Evolutionary conservation across 2,113 vertebrate genomes (phyloP).

Genomic region (Protobothrops flavoviridis): DNA sequence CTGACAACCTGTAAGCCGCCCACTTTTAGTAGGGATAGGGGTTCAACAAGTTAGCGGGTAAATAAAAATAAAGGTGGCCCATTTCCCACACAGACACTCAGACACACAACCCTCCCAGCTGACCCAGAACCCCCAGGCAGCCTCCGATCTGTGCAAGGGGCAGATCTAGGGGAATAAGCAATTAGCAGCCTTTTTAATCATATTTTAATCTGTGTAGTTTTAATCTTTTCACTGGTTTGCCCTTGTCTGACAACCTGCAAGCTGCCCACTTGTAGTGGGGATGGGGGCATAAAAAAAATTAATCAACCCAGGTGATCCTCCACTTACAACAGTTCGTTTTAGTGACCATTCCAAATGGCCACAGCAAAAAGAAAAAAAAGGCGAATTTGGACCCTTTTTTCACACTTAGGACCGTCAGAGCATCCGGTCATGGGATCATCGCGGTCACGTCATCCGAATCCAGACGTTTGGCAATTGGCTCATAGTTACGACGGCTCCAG

Average conservation of each 20-base stretch:
- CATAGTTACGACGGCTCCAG: not conserved
- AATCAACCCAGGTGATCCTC: too few relatives aligned
- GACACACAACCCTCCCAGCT: not conserved
- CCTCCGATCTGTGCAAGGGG: not conserved
- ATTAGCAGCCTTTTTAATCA: not conserved
- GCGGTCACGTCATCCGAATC: not conserved
- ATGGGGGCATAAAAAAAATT: too few relatives aligned
- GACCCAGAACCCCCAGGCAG: not conserved
- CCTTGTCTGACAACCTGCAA: too few relatives aligned
- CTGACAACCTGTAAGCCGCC: not conserved
- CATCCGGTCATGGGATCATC: not conserved
- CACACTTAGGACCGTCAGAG: not conserved
- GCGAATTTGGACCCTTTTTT: not conserved
- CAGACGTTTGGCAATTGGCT: not conserved
- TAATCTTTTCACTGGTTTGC: too few relatives aligned
- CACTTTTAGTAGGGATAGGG: too few relatives aligned
- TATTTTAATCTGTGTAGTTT: not conserved
- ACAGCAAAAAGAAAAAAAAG: not conserved
- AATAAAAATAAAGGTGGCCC: not conserved
- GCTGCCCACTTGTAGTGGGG: too few relatives aligned
- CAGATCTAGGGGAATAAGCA: not conserved
- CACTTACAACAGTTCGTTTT: too few relatives aligned
- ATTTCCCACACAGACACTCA: not conserved
- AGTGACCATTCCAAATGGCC: too few relatives aligned
- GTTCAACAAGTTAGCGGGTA: not conserved